phyloP scores from a whole-genome alignment of 2,888 invertebrate genomes.

The Quadriops clusia region DNA sequence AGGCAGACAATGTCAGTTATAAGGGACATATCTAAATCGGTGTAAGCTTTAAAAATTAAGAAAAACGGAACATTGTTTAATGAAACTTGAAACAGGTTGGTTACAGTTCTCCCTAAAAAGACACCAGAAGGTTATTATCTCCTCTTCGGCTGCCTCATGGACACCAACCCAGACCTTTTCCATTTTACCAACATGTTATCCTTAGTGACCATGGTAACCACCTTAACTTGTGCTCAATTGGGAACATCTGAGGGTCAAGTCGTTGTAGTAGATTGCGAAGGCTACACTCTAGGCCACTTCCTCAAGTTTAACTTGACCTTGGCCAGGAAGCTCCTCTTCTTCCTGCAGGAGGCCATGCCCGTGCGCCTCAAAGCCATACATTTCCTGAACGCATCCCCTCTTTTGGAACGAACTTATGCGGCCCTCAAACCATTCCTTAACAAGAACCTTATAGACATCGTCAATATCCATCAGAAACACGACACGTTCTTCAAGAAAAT shows the following conservation, averaged over 20 bases:
- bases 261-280: constrained; percentile 50
- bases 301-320: constrained; percentile 48
- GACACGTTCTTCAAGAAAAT: constrained; percentile 13
- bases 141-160: constrained; percentile 40
- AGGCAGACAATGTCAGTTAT: constrained; percentile 19
- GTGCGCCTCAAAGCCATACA: constrained; percentile 36
- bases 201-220: constrained; percentile 42
- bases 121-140: constrained; percentile 47
- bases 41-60: constrained; percentile 18
- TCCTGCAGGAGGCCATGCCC: constrained; percentile 45
- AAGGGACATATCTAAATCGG: constrained; percentile 15
- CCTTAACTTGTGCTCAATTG: constrained; percentile 41
- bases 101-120: constrained; percentile 35
- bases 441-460: constrained; percentile 36
- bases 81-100: constrained; percentile 21
- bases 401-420: constrained; percentile 27
- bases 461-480: constrained; percentile 20
- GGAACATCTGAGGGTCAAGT: constrained; percentile 45
- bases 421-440: constrained; percentile 36
- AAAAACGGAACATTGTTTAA: constrained; percentile 5
- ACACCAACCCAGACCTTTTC: constrained; percentile 45
- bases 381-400: constrained; percentile 34
- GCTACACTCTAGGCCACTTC: constrained; percentile 47
- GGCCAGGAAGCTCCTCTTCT: constrained; percentile 54
- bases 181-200: constrained; percentile 40